Base-by-base conservation (phyloP, 2,113 vertebrate species). In the Macrotis lagotis region DNA sequence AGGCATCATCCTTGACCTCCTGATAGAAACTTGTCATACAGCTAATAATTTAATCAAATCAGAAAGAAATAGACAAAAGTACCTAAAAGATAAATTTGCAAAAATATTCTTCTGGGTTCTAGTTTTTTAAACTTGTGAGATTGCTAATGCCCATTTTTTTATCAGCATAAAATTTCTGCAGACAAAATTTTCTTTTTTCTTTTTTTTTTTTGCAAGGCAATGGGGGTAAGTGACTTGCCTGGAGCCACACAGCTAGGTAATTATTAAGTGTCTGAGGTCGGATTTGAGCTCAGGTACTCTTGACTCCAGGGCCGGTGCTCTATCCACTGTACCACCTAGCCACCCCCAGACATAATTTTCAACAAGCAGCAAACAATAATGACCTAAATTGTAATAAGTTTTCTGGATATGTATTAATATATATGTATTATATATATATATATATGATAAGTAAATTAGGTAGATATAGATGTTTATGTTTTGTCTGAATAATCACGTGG, bases 321-420 rank as follows among this genome's bases (percentile, higher is more conserved):
- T n/a, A n/a, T n/a, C n/a, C n/a, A n/a, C n/a, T n/a, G n/a, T n/a
- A n/a, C n/a, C n/a, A n/a, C n/a, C n/a, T n/a, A n/a, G n/a, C n/a
- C n/a, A n/a, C n/a, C n/a, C n/a, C n/a, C 98, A 88, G 10, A 90
- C 1, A 48, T 26, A 0, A 49, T 96, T 93, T 90, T 95, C 96
- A 93, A 7, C 2, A 94, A 93, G 90, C 0, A 50, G 3, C 6
- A 9, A 48, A 51, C 26, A 98, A 98, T 49, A 98, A 93, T 0
- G 97, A 92, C 97, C 98, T 97, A 53, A 16, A 91, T 92, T 95
- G n/a, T 16, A 91, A 48, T 53, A 55, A 93, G 90, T 49, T 97
- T 95, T 96, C 74, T 47, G 99, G 98, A 91, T 98, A 98, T 3
- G 97, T 31, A 9, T 98, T n/a, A n/a, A n/a, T n/a, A n/a, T n/a